Conservation (phyloP, 2,113 vertebrate species). For the Antennarius striatus region DNA sequence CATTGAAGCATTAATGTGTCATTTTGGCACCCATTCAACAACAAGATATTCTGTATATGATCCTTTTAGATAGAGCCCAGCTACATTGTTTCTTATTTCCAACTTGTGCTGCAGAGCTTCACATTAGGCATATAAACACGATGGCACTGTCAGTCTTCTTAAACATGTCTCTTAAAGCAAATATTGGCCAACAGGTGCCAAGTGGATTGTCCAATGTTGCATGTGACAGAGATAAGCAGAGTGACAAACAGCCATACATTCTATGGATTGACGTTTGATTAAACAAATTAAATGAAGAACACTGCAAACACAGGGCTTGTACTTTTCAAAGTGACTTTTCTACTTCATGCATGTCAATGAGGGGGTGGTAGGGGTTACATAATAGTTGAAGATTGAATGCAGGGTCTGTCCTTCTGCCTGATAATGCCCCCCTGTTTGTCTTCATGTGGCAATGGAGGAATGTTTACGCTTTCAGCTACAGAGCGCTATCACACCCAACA, state of each 20-base stretch:
- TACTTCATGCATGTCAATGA: slow-evolving; percentile 69
- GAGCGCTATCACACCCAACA: slow-evolving; percentile 21
- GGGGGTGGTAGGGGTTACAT: slow-evolving; percentile 54
- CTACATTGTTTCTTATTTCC: too few relatives aligned
- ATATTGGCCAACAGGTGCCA: slow-evolving; percentile 10
- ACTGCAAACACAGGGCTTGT: slow-evolving; percentile 49
- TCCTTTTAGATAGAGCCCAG: too few relatives aligned
- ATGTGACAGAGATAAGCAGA: neutral
- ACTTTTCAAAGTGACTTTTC: slow-evolving; percentile 51
- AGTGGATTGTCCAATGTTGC: slow-evolving; percentile 11
- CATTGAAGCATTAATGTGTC: too few relatives aligned
- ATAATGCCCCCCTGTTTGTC: slow-evolving; percentile 64
- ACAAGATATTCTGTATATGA: too few relatives aligned
- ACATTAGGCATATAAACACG: too few relatives aligned
- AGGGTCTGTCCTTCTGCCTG: slow-evolving; percentile 49
- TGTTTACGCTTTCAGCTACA: slow-evolving; percentile 63
- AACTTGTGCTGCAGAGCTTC: too few relatives aligned
- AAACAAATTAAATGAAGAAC: slow-evolving; percentile 57
- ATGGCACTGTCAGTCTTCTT: neutral
- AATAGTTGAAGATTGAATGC: slow-evolving; percentile 60
- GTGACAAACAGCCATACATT: slow-evolving; percentile 44
- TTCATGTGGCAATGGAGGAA: slow-evolving; percentile 59
- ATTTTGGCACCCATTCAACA: too few relatives aligned
- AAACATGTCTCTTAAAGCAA: neutral
- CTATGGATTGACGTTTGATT: slow-evolving; percentile 56